Base-by-base conservation (phyloP, 2,797 vertebrate genomes). In the Spea hammondii region DNA sequence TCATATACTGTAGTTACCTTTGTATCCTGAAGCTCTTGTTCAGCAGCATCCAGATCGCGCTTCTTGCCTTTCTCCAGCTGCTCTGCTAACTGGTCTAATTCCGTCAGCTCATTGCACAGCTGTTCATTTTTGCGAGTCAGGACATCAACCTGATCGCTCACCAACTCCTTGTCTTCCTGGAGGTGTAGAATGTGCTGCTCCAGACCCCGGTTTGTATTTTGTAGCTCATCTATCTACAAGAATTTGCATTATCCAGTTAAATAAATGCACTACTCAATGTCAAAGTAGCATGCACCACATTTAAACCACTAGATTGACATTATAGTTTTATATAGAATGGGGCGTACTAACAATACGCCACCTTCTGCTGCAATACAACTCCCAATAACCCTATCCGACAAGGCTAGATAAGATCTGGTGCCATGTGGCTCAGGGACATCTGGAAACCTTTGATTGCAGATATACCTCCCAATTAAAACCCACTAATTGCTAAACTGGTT, bases 211-310 rank as follows among this genome's bases (percentile, higher is more conserved):
- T 86, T 90, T 83, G 79, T 87, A 74, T 87, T 84, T 83, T 89
- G 87, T 67, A 89, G 86, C 71, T 90, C 84, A 85, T 92, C 87
- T 83, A 83, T 82, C 90, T 92, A 79, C 60, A 60, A 60, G n/a
- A 79, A 53, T 53, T 53, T 53, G 51, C 1, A 1, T 53, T 53
- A 11, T 53, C 1, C 6, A 53, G 51, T 53, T 53, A 53, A 7
- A 53, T 53, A 53, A 7, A 11, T 17, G 17, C 17, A 17, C 17
- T 17, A 17, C 17, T 17, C 17, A 17, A 17, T 7, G 10, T 53
- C 1, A 53, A 53, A 7, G 51, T 6, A 53, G 51, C 1, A 53
- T 53, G 6, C 6, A 7, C 51, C 6, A 53, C 51, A 6, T 53
- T 11, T 53, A 53, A 32, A 32, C 32, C 32, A 32, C 32, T 32